Evolutionary conservation across 2,113 vertebrate genomes (phyloP).

Genomic region (Leuciscus idus): DNA sequence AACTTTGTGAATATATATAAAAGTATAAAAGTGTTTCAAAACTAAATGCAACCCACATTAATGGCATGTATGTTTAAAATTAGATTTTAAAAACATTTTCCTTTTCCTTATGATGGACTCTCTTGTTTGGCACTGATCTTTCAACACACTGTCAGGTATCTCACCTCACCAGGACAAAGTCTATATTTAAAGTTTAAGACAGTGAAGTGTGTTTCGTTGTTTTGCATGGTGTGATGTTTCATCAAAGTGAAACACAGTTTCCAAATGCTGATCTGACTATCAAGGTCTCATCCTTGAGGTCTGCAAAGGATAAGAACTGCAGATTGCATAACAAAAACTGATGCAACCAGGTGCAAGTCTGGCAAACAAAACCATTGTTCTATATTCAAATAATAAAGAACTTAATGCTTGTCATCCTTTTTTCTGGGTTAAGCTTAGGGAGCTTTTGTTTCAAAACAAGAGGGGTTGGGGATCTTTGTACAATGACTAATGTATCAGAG

Average conservation of each 20-base stretch:
- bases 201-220: background rate
- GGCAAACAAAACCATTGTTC: conserved; percentile 46
- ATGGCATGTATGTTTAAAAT: background rate
- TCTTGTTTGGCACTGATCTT: background rate
- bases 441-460: conserved; percentile 17
- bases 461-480: conserved; percentile 38
- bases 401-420: conserved; percentile 9
- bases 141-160: background rate
- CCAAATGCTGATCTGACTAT: conserved; percentile 11
- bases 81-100: background rate
- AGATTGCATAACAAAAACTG: conserved; percentile 39
- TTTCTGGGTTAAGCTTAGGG: background rate
- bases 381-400: conserved; percentile 21
- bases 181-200: background rate
- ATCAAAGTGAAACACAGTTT: conserved; percentile 35
- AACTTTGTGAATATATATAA: background rate
- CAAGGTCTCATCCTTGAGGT: conserved; percentile 15
- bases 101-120: background rate
- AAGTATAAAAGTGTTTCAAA: background rate
- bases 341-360: conserved; percentile 56
- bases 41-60: background rate
- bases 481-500: conserved; percentile 38
- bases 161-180: background rate
- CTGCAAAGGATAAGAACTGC: conserved; percentile 30
- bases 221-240: background rate